Evolutionary conservation across 2,888 invertebrate genomes (phyloP).

Genomic region (Zaprionus bogoriensis): DNA sequence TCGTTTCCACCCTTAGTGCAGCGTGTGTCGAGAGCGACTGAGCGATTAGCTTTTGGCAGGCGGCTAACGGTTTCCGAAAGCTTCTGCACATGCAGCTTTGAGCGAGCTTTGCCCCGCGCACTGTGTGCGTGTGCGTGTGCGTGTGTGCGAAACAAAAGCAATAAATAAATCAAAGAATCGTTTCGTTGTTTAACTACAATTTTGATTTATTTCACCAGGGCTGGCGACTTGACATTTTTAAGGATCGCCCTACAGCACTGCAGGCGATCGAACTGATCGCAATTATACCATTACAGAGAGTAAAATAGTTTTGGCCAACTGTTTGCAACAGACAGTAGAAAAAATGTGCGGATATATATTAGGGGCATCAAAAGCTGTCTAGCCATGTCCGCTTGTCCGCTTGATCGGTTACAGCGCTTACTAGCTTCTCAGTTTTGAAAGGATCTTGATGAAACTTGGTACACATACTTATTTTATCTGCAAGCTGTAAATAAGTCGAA

Average conservation of each 20-base stretch:
- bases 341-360: too few relatives aligned
- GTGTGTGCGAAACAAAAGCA: neutral
- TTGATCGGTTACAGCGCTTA: too few relatives aligned
- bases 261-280: too few relatives aligned
- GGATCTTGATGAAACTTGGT: too few relatives aligned
- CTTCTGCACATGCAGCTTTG: constrained; percentile 53
- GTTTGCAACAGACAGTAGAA: too few relatives aligned
- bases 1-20: constrained; percentile 65
- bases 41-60: constrained; percentile 39
- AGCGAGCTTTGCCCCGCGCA: constrained; percentile 44
- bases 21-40: constrained; percentile 65
- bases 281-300: too few relatives aligned
- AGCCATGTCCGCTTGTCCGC: too few relatives aligned
- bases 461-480: too few relatives aligned
- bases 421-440: too few relatives aligned
- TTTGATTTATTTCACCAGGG: constrained; percentile 29
- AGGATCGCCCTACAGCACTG: neutral
- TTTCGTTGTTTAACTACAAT: constrained; percentile 7
- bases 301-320: too few relatives aligned
- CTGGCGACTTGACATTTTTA: neutral
- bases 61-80: constrained; percentile 68
- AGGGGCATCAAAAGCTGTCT: too few relatives aligned
- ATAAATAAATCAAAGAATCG: neutral
- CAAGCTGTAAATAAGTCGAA: too few relatives aligned
- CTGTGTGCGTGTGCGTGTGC: constrained; percentile 1